phyloP scores from a whole-genome alignment of 2,888 invertebrate species.

The Celastrina argiolus region DNA sequence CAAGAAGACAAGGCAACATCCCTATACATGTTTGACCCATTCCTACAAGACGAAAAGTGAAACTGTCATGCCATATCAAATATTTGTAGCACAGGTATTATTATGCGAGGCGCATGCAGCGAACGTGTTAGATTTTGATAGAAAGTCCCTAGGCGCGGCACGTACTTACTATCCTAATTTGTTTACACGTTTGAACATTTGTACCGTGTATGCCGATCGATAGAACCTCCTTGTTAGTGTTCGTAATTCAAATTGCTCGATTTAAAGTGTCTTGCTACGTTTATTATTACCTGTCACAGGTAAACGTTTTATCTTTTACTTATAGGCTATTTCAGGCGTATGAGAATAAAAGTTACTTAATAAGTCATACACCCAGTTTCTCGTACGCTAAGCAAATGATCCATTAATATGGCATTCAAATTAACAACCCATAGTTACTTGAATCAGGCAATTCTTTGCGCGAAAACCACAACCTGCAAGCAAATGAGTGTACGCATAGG shows the following conservation, averaged over 20 bases:
- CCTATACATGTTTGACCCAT: neutral
- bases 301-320: too few species aligned
- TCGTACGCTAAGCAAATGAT: too few species aligned
- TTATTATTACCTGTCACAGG: too few species aligned
- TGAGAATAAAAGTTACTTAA: too few species aligned
- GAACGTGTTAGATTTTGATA: constrained; percentile 65
- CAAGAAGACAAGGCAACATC: neutral
- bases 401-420: too few species aligned
- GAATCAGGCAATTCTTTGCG: too few species aligned
- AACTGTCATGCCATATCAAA: neutral
- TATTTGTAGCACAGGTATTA: constrained; percentile 11
- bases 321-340: too few species aligned
- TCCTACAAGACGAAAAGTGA: neutral
- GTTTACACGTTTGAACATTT: constrained; percentile 9
- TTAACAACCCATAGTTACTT: too few species aligned
- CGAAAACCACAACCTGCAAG: too few species aligned
- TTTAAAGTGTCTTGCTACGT: neutral
- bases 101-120: constrained; percentile 58
- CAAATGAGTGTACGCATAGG: too few species aligned
- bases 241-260: neutral
- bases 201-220: neutral
- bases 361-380: too few species aligned
- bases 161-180: constrained; percentile 25
- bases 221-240: neutral
- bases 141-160: constrained; percentile 54